These are phyloP conservation scores for Caradrina clavipalpis DNA, from an alignment of 2,888 invertebrate genomes.

Conservation along the genomic window DNA sequence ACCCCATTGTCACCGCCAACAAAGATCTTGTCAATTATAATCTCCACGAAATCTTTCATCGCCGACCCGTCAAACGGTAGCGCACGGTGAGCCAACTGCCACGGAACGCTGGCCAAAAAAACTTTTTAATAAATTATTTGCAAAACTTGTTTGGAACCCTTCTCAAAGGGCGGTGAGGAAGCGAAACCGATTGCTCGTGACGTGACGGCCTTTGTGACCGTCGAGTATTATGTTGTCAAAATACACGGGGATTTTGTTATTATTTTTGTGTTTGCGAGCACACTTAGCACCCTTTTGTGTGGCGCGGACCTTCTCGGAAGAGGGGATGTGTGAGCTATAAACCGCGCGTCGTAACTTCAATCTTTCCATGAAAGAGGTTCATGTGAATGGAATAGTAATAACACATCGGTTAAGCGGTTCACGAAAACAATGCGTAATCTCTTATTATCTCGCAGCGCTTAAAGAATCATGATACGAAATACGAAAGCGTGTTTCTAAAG, in stretches of 20 bases:
- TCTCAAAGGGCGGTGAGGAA: conserved; percentile 87
- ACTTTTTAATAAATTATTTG: conserved; percentile 89
- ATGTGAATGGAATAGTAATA: conserved; percentile 87
- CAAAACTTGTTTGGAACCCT: conserved; percentile 88
- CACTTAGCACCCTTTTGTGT: conserved; percentile 89
- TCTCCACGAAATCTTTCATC: conserved; percentile 84
- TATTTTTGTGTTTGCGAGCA: conserved; percentile 90
- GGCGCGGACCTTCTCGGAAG: conserved; percentile 82
- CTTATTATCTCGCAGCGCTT: conserved; percentile 54
- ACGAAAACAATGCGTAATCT: conserved; percentile 79
- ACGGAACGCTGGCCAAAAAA: conserved; percentile 74
- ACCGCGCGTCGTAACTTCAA: conserved; percentile 79
- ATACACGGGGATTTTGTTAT: conserved; percentile 90
- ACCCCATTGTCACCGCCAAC: conserved; percentile 86
- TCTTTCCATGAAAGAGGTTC: conserved; percentile 82
- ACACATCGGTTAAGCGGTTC: conserved; percentile 69
- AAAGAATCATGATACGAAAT: conserved; percentile 67
- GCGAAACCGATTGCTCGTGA: conserved; percentile 90
- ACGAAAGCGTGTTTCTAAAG: conserved; percentile 67
- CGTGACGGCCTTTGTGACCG: conserved; percentile 89
- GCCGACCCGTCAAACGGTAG: conserved; percentile 88
- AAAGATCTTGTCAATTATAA: conserved; percentile 91
- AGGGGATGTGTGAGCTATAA: conserved; percentile 84
- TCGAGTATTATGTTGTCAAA: conserved; percentile 91
- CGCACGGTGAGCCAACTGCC: conserved; percentile 81